Base-by-base conservation (phyloP, 1,140 invertebrate genomes). In the Pachypeltis micranthus region DNA sequence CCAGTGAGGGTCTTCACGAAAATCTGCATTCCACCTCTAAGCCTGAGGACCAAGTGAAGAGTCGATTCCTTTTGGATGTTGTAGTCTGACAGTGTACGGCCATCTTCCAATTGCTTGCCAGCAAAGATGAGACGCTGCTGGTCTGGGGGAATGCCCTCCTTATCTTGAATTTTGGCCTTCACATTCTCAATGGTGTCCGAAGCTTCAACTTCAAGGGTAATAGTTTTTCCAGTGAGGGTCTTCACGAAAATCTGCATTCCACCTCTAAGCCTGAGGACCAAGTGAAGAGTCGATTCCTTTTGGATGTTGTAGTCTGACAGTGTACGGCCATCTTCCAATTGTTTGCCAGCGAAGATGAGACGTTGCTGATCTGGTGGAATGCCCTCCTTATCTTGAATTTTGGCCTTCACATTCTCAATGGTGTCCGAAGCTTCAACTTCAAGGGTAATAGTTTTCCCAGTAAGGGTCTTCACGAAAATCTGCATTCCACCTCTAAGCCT, bases 191-290 rank as follows among this genome's bases (percentile, higher is more conserved):
- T 94, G 26, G 91, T 93, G 74, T 95, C 91, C 51, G 87, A 91
- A 27, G 85, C 84, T 73, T 95, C 90, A 68, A 93, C 91, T 80
- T 94, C 92, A 69, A 94, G 84, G 67, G 91, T 93, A 78, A 95
- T 94, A 76, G 91, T 95, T 78, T 95, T 96, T 64, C 91, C 92
- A 70, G 91, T 94, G 29, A 94, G 81, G 72, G 91, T 94, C 76
- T 94, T 94, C 12, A 95, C 91, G 75, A 95, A 94, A 71, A 94
- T 94, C 81, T 95, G 91, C 91, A 95, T 95, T 67, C 86, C 79
- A 73, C 86, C 76, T 75, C 84, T 73, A 1, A 85, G 74, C 63
- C 84, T 74, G 1, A 87, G 72, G 0, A 90, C 88, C 63, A 91
- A 75, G 69, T 90, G 87, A 0, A 90, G 77, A 0, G 87, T 90